Base-by-base conservation (phyloP, 2,113 vertebrate genomes). In the Ginglymostoma cirratum region DNA sequence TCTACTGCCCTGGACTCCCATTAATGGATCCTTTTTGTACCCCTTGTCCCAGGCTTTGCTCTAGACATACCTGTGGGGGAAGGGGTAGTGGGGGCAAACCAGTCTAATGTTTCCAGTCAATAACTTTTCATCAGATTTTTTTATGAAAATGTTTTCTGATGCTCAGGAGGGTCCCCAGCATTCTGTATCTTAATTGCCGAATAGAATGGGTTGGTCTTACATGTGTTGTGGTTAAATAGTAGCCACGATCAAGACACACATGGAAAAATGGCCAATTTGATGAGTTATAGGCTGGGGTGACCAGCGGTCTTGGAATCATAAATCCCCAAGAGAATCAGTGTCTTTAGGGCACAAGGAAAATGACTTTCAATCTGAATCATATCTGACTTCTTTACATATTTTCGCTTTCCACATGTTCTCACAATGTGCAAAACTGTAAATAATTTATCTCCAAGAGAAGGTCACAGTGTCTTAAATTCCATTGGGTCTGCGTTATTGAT, bases 381-480 rank as follows among this genome's bases (percentile, higher is more conserved):
- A 83, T 38, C 78, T 83, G n/a, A 83, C 78, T 12, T 17, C n/a
- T 83, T 83, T 83, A n/a, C n/a, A 42, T 19, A 42, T 0, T 38
- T 5, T 83, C 15, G 4, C 15, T 83, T 42, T 15, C 78, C 34
- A 83, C n/a, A 5, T 38, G 17, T 14, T 83, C 78, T 83, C 38
- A 38, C 34, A 83, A 83, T 19, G 38, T 80, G 78, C 14, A 80
- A 80, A 38, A 83, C 21, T 83, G n/a, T 83, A 83, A 80, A 83
- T n/a, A 83, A 83, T 83, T 83, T 83, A 83, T 83, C 78, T 83
- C 34, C 78, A 83, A 38, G 15, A 83, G n/a, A 83, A 83, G 78
- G 78, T 83, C n/a, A 42, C n/a, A 38, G 15, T 5, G 3, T 19
- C 78, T 19, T 12, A 38, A 38, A 38, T 42, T 19, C n/a, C 78